Conservation (phyloP, 2,888 invertebrate species). For the Eupithecia abbreviata region DNA sequence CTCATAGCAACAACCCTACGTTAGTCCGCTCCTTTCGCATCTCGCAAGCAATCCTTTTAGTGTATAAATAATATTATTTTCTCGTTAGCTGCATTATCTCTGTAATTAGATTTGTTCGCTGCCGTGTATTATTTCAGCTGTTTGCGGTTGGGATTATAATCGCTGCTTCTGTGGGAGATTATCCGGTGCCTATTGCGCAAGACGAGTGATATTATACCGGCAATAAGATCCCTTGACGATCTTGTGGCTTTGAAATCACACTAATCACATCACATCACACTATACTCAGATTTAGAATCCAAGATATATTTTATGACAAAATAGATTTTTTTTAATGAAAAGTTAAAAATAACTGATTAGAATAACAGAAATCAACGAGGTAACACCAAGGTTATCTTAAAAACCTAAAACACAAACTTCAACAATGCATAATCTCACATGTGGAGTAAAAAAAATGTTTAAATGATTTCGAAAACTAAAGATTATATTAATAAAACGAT, state of each 20-base stretch:
- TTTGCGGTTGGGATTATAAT: background rate
- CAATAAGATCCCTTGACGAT: background rate
- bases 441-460: no score
- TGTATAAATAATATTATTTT: constrained; percentile 13
- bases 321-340: no score
- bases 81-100: constrained; percentile 12
- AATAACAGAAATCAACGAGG: no score
- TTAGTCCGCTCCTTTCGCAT: background rate
- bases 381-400: no score
- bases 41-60: constrained; percentile 13
- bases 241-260: background rate
- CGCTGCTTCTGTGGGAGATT: background rate
- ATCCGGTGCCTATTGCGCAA: background rate
- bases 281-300: no score
- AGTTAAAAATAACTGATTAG: no score
- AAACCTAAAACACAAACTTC: no score
- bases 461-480: no score
- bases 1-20: background rate
- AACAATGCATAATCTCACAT: no score
- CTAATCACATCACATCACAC: no score
- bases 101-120: constrained; percentile 11
- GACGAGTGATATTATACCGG: background rate
- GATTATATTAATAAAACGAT: no score
- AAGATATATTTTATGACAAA: no score
- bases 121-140: constrained; percentile 12